Evolutionary conservation across 2,113 vertebrate genomes (phyloP), one percentile per base, ranked within the genome.

Genomic region (Cyprinus carpio): DNA sequence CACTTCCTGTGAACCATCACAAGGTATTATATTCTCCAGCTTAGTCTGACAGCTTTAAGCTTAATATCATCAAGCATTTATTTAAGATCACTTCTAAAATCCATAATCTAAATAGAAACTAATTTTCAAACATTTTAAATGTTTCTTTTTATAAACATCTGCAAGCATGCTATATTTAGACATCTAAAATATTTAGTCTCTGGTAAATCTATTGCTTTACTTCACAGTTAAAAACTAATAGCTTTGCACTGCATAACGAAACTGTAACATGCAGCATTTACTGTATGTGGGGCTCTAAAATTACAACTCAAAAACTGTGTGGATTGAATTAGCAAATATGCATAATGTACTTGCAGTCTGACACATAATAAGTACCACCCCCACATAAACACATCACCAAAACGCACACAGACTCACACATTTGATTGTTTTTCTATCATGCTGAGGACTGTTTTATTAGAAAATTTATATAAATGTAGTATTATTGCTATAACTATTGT

Each of bases 31-130:
- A 40, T 40, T 79, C 54, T 58, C 18, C 76, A 60, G 54, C 76
- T 58, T 79, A 79, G 34, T 58, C 76, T 62, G 76, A 79, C 76
- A 79, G 54, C 18, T 31, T 77, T 34, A 56, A 51, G 34, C 67
- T 81, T 81, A 81, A 51, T 81, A 69, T 20, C 5, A 1, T 81
- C 29, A 29, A 0, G 9, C 15, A 31, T 67, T 51, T 69, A 81
- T 69, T 69, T 81, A 5, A 67, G 62, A 72, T 40, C 13, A 58
- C 65, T 37, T n/a, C 29, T 56, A 18, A 71, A 82, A 31, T 82
- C 18, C 25, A 31, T 71, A 37, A 82, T 51, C 81, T 71, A 81
- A 81, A 81, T 27, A 31, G 15, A 65, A 81, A 16, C 34, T 43
- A 4, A 54, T 54, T 27, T 31, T 54, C 20, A 49, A 54, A 31